phyloP scores from a whole-genome alignment of 2,888 invertebrate genomes.

The Portevinia maculata region DNA sequence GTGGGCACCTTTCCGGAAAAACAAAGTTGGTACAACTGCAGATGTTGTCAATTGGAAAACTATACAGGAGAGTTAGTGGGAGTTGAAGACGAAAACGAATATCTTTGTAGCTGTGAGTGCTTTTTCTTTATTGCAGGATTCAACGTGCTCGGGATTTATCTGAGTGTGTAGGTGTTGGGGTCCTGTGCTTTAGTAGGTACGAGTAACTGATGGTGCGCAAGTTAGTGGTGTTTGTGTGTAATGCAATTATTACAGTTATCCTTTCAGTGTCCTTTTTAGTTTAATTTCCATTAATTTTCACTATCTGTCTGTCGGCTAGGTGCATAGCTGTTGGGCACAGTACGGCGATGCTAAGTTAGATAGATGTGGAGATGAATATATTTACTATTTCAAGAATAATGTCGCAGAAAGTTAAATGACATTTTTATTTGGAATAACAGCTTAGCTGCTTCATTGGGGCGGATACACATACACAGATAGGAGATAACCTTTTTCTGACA shows the following conservation, averaged over 20 bases:
- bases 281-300: constrained; percentile 58
- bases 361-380: neutral
- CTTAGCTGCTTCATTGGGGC: neutral
- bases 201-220: constrained; percentile 30
- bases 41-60: constrained; percentile 71
- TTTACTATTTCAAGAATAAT: neutral
- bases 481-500: no score
- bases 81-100: constrained; percentile 26
- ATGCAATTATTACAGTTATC: constrained; percentile 69
- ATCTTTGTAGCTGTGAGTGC: constrained; percentile 15
- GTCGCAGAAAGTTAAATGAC: neutral
- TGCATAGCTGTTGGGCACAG: neutral
- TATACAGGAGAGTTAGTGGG: constrained; percentile 26
- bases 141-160: constrained; percentile 25
- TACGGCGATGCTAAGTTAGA: neutral
- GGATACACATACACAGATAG: no score
- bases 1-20: neutral
- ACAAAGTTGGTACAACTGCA: constrained; percentile 52
- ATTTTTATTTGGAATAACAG: neutral
- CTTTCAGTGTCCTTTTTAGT: constrained; percentile 49
- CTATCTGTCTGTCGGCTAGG: neutral
- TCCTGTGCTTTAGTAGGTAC: no score
- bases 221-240: constrained; percentile 53
- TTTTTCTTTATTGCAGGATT: constrained; percentile 38
- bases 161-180: neutral